These are phyloP conservation scores for Rugalucina vietnamica DNA, from an alignment of 2,888 invertebrate species.

Conservation along the genomic window DNA sequence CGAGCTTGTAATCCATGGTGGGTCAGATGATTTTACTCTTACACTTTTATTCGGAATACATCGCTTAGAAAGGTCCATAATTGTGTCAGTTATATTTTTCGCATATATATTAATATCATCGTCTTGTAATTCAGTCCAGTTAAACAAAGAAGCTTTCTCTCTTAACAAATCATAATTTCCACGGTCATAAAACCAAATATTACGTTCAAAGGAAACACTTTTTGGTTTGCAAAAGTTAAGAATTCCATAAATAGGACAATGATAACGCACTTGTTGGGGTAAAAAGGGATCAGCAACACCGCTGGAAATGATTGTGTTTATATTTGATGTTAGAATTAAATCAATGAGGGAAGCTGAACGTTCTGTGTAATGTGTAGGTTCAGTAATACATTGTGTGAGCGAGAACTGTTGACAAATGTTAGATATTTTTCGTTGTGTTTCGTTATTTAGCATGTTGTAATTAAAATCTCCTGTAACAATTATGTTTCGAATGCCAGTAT, in stretches of 20 bases:
- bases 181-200: conserved; percentile 5
- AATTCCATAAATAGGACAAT: conserved; percentile 2
- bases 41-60: conserved; percentile 4
- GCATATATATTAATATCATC: not conserved
- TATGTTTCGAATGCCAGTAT: too few species aligned
- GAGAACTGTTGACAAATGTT: too few species aligned
- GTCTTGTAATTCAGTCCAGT: not conserved
- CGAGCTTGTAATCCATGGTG: too few species aligned
- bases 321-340: too few species aligned
- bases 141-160: not conserved
- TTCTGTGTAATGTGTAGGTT: too few species aligned
- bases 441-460: too few species aligned
- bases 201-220: not conserved
- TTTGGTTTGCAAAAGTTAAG: not conserved
- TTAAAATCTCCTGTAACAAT: too few species aligned
- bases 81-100: not conserved
- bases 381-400: too few species aligned
- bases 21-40: too few species aligned
- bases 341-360: too few species aligned
- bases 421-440: too few species aligned
- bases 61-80: not conserved
- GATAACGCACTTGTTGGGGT: not conserved
- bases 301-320: not conserved
- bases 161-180: not conserved
- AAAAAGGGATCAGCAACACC: not conserved